These are phyloP conservation scores for Rhinoderma darwinii DNA, from an alignment of 2,113 vertebrate genomes.

Conservation along the genomic window DNA sequence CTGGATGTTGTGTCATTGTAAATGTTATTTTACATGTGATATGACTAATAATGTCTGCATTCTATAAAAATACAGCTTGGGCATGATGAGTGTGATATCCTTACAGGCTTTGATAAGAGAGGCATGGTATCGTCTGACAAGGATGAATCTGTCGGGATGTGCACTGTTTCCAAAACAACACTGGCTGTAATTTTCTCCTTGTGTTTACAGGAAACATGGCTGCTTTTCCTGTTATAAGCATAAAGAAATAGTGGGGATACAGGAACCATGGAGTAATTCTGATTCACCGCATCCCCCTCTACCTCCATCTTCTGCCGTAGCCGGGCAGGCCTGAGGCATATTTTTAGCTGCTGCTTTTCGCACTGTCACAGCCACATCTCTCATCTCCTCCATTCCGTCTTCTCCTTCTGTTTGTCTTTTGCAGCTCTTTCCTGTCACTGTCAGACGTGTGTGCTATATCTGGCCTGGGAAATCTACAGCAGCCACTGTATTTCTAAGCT, in stretches of 20 bases:
- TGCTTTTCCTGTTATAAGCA: constrained; percentile 73
- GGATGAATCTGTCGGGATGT: constrained; percentile 64
- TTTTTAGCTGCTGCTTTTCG: constrained; percentile 71
- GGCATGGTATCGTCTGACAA: constrained; percentile 62
- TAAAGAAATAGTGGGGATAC: background rate
- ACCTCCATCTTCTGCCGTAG: constrained; percentile 1
- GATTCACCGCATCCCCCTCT: background rate
- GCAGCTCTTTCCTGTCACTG: constrained; percentile 65
- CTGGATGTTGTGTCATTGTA: background rate
- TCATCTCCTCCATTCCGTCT: constrained; percentile 60
- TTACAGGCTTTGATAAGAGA: background rate
- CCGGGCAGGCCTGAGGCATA: constrained; percentile 61
- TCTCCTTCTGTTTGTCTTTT: constrained; percentile 64
- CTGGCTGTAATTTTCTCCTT: constrained; percentile 74
- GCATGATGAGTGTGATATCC: constrained; percentile 20
- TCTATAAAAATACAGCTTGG: background rate
- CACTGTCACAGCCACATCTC: background rate
- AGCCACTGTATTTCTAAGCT: constrained; percentile 74
- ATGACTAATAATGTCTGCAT: background rate
- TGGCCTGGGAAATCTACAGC: constrained; percentile 76
- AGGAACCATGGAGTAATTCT: background rate
- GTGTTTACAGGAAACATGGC: constrained; percentile 76
- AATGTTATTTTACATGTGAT: background rate
- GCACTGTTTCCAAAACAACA: constrained; percentile 76
- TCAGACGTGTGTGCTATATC: constrained; percentile 72